These are phyloP conservation scores for Aurelia sp. DNA, from an alignment of 30 jellyfish, hydroid and myxozoan species.

Conservation along the genomic window DNA sequence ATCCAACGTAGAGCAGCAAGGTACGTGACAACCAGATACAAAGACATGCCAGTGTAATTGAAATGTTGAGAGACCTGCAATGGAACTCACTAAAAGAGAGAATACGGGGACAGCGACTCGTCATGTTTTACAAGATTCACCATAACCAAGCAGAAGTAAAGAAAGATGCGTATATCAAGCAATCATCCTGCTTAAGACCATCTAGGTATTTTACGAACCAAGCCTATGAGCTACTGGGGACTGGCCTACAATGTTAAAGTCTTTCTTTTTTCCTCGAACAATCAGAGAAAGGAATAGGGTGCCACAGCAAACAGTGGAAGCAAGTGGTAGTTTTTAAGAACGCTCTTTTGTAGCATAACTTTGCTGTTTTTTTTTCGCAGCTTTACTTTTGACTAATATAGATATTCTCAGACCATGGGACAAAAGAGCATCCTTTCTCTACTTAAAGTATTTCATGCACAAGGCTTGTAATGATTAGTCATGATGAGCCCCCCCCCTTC, in stretches of 20 bases:
- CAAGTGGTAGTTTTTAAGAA: constrained; percentile 7
- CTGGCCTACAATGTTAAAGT: not conserved
- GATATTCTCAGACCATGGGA: not conserved
- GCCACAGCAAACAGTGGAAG: constrained; percentile 19
- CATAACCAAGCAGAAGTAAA: no score
- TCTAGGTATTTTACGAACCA: not conserved
- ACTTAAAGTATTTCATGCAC: not conserved
- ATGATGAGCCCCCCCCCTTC: no score
- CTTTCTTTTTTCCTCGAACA: constrained; percentile 8
- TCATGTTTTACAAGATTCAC: no score
- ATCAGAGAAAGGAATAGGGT: constrained; percentile 22
- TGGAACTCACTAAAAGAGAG: not conserved
- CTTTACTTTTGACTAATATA: not conserved
- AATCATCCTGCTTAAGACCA: not conserved
- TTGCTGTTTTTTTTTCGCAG: not conserved
- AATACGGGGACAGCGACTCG: no score
- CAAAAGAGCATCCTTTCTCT: not conserved
- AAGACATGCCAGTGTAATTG: no score
- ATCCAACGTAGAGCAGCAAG: no score
- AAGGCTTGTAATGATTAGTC: not conserved
- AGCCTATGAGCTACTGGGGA: not conserved
- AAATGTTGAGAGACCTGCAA: no score
- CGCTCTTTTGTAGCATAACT: constrained; percentile 7
- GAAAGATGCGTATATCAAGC: no score
- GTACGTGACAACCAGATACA: no score